Conservation (phyloP, 2,888 invertebrate genomes). For the Nysson spinosus region DNA sequence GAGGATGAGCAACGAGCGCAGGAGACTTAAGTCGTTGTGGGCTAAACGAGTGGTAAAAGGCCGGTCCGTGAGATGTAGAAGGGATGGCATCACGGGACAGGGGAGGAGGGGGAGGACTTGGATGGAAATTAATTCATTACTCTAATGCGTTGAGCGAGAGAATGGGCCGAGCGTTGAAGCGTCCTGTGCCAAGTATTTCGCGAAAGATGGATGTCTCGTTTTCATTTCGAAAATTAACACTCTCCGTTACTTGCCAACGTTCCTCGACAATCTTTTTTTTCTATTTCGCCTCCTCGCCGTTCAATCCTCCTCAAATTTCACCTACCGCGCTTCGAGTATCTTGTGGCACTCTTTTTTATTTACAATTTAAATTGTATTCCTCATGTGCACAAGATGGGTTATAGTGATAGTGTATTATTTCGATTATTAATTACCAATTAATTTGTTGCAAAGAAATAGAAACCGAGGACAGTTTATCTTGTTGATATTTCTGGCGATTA, state of each 20-base stretch:
- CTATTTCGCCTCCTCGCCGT: conserved; percentile 3
- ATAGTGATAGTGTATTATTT: too few species aligned
- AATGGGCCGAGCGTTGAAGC: conserved; percentile 71
- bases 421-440: too few species aligned
- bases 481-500: too few species aligned
- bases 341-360: conserved; percentile 11
- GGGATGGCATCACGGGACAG: conserved; percentile 14
- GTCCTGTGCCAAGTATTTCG: conserved; percentile 71
- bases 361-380: too few species aligned
- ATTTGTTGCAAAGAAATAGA: too few species aligned
- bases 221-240: conserved; percentile 77
- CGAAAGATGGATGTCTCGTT: conserved; percentile 76
- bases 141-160: conserved; percentile 75
- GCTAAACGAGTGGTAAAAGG: conserved; percentile 56
- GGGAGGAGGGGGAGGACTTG: conserved; percentile 50
- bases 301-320: conserved; percentile 34
- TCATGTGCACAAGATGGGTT: too few species aligned
- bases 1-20: conserved; percentile 11
- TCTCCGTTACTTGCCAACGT: conserved; percentile 67
- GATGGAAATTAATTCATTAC: conserved; percentile 78
- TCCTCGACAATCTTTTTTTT: conserved; percentile 31
- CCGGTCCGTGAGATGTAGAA: conserved; percentile 37
- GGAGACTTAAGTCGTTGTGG: conserved; percentile 43
- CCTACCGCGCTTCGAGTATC: conserved; percentile 16
- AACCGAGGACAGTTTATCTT: too few species aligned